These are phyloP conservation scores for Acleris emargana DNA, from an alignment of 2,888 invertebrate species.

Conservation along the genomic window DNA sequence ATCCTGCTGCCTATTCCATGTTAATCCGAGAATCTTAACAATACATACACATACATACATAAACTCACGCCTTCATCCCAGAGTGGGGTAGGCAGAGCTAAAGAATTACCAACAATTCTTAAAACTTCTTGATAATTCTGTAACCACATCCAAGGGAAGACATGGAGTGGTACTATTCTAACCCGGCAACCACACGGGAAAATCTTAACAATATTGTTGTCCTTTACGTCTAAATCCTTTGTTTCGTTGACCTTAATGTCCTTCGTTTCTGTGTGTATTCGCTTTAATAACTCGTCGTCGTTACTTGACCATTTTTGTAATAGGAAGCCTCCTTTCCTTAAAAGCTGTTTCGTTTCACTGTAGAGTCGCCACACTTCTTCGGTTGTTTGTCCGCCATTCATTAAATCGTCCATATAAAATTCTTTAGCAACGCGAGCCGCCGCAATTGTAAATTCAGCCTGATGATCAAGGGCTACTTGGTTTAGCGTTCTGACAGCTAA, in stretches of 20 bases:
- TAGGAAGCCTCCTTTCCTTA: conserved; percentile 47
- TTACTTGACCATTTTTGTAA: conserved; percentile 47
- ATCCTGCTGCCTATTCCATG: neutral
- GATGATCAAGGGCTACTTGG: conserved; percentile 45
- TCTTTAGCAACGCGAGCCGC: conserved; percentile 39
- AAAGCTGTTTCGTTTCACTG: conserved; percentile 43
- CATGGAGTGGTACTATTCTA: too few relatives aligned
- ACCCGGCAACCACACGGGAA: too few relatives aligned
- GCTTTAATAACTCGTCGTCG: conserved; percentile 37
- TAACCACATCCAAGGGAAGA: too few relatives aligned
- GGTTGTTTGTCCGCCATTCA: conserved; percentile 42
- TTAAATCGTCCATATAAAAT: conserved; percentile 43
- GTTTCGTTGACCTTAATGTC: conserved; percentile 1
- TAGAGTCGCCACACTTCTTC: conserved; percentile 40
- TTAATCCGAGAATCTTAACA: conserved; percentile 17
- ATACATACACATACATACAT: too few relatives aligned
- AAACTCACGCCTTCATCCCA: too few relatives aligned
- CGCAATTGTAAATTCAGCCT: conserved; percentile 40
- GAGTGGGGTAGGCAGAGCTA: too few relatives aligned
- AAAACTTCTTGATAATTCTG: too few relatives aligned
- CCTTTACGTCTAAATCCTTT: conserved; percentile 31
- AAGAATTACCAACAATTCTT: too few relatives aligned
- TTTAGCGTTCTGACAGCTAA: conserved; percentile 45
- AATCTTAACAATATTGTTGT: conserved; percentile 36
- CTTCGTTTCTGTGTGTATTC: conserved; percentile 19